A percentile compares a stretch with the other conserved stretches of the same genome.
Conservation (phyloP, 2,797 vertebrate species). For the Catharus ustulatus region DNA sequence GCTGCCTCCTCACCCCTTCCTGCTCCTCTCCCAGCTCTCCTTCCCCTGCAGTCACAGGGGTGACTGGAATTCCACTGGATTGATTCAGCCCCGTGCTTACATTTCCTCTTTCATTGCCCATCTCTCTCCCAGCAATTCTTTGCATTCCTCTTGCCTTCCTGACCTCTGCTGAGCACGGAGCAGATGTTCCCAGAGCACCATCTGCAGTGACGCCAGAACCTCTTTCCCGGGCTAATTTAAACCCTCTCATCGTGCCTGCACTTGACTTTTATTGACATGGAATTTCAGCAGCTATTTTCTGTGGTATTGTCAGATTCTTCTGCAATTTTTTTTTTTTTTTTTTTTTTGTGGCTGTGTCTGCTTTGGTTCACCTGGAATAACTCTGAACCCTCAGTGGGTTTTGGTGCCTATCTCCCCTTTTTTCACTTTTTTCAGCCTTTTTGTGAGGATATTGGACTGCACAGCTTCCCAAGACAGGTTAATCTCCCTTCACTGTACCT, state of each 20-base stretch:
- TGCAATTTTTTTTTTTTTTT: slow-evolving; percentile 21
- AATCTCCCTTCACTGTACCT: neutral
- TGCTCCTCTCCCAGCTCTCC: neutral
- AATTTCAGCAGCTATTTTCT: slow-evolving; percentile 44
- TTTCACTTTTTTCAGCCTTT: neutral
- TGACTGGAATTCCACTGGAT: neutral
- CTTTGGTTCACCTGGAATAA: slow-evolving; percentile 23
- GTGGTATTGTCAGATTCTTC: neutral
- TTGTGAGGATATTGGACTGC: neutral
- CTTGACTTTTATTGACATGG: slow-evolving; percentile 27
- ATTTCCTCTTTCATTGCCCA: neutral
- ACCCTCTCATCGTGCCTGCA: slow-evolving; percentile 31
- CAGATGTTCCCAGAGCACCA: slow-evolving; percentile 55
- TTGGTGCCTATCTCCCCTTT: neutral
- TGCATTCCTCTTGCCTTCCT: slow-evolving; percentile 57
- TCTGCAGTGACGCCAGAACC: slow-evolving; percentile 47
- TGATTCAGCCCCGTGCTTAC: slow-evolving; percentile 1
- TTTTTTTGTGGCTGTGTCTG: neutral
- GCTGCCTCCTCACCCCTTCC: neutral
- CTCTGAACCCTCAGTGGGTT: neutral
- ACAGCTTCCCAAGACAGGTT: neutral
- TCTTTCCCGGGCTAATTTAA: slow-evolving; percentile 46
- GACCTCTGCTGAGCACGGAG: slow-evolving; percentile 47
- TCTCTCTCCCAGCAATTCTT: slow-evolving; percentile 22
- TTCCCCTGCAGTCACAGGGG: neutral